Percentiles rank a stretch among this genome's conserved stretches.
Conservation (phyloP, 2,888 invertebrate species). For the Tenthredo mesomela region DNA sequence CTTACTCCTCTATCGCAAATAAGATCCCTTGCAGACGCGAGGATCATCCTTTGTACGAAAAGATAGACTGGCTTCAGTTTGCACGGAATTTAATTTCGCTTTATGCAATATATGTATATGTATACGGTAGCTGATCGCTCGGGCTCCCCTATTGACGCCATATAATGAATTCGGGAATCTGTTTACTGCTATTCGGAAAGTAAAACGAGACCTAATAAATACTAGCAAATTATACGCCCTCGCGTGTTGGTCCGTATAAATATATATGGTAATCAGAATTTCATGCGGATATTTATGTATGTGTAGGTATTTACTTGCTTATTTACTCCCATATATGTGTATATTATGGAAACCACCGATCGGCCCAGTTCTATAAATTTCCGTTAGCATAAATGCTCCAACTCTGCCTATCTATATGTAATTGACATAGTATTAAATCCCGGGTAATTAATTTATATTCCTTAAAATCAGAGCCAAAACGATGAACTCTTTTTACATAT, state of each 20-base stretch:
- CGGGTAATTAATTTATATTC: background rate
- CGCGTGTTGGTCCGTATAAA: background rate
- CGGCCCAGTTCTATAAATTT: conserved; percentile 26
- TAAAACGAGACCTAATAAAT: conserved; percentile 42
- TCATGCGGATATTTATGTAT: background rate
- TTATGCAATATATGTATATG: conserved; percentile 36
- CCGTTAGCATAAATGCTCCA: background rate
- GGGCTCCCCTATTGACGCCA: conserved; percentile 20
- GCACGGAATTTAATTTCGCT: conserved; percentile 43
- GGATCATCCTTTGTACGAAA: conserved; percentile 32
- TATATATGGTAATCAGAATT: conserved; percentile 14
- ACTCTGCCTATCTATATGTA: background rate
- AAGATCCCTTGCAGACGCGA: background rate
- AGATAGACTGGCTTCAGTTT: conserved; percentile 40
- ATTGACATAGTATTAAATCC: background rate
- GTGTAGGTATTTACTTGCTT: background rate
- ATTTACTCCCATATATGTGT: conserved; percentile 4
- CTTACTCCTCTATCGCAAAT: conserved; percentile 13
- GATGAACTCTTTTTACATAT: background rate
- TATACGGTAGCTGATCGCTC: conserved; percentile 4
- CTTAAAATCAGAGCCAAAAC: background rate
- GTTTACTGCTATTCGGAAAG: conserved; percentile 22
- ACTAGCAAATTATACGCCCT: conserved; percentile 21
- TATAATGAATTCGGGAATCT: conserved; percentile 51
- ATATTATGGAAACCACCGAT: background rate